Evolutionary conservation across 2,888 invertebrate species (phyloP).

Genomic region (Caradrina kadenii): DNA sequence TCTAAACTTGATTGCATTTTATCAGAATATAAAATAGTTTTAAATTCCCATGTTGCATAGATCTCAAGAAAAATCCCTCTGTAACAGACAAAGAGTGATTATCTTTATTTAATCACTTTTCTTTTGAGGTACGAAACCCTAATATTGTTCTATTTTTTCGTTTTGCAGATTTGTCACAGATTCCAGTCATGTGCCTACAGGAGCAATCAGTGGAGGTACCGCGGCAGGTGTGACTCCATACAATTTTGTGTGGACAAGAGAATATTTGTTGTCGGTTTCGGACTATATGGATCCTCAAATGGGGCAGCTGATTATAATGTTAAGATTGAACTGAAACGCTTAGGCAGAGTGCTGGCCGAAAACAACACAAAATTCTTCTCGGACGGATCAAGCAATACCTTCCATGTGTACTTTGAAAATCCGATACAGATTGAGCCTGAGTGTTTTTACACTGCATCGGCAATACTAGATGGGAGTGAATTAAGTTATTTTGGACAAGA

Average conservation of each 20-base stretch:
- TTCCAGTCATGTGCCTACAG: constrained; percentile 99
- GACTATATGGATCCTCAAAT: constrained; percentile 98
- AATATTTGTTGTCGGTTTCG: constrained; percentile 98
- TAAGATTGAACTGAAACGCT: constrained; percentile 97
- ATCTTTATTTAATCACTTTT: too few relatives aligned
- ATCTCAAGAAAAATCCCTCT: too few relatives aligned
- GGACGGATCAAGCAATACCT: constrained; percentile 98
- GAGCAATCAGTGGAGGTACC: constrained; percentile 99
- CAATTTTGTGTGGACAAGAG: constrained; percentile 98
- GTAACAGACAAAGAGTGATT: too few relatives aligned
- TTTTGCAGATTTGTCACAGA: constrained; percentile 95
- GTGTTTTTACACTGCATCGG: constrained; percentile 98
- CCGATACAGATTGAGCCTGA: constrained; percentile 98
- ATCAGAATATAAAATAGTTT: too few relatives aligned
- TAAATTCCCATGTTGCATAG: too few relatives aligned
- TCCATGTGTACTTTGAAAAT: constrained; percentile 95
- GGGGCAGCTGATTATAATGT: constrained; percentile 98
- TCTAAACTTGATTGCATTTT: neutral
- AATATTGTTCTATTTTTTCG: neutral
- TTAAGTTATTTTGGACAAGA: constrained; percentile 99
- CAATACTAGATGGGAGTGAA: constrained; percentile 97
- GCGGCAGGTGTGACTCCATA: constrained; percentile 98
- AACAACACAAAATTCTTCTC: constrained; percentile 98
- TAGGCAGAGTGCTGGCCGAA: constrained; percentile 96
- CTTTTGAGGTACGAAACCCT: neutral